Percentiles rank a stretch among this genome's conserved stretches.
These are phyloP conservation scores for Biston betularia DNA, from an alignment of 2,888 invertebrate species.

Conservation along the genomic window DNA sequence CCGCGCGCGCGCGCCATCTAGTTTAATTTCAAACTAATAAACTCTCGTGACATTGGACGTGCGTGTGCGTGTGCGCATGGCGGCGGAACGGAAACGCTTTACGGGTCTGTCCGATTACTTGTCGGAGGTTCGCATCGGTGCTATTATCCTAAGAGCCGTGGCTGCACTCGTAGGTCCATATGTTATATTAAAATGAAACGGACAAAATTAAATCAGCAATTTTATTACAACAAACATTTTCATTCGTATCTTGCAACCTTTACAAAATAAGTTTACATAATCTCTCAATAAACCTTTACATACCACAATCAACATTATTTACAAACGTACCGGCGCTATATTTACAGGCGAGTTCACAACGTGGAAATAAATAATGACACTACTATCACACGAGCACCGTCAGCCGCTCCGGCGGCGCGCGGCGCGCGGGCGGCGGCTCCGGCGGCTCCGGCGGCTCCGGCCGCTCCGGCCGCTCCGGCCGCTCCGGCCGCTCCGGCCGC, in stretches of 20 bases:
- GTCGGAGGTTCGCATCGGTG: too few species aligned
- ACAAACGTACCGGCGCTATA: constrained; percentile 68
- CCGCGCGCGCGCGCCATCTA: too few species aligned
- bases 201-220: constrained; percentile 50
- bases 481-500: constrained; percentile 62
- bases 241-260: constrained; percentile 73
- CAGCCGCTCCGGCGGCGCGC: constrained; percentile 74
- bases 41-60: too few species aligned
- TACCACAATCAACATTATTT: constrained; percentile 68
- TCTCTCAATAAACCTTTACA: constrained; percentile 63
- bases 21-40: too few species aligned
- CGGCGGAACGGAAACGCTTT: too few species aligned
- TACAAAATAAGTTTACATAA: constrained; percentile 68
- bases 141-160: too few species aligned
- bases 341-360: constrained; percentile 64
- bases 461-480: constrained; percentile 78
- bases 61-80: too few species aligned
- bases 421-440: constrained; percentile 64
- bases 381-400: constrained; percentile 73
- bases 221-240: constrained; percentile 73
- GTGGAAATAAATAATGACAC: constrained; percentile 66
- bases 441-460: constrained; percentile 78
- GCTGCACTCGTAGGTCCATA: too few species aligned
- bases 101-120: too few species aligned
- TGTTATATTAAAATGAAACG: neutral